phyloP scores from a whole-genome alignment of 2,797 vertebrate species.

The Sitta carolinensis region DNA sequence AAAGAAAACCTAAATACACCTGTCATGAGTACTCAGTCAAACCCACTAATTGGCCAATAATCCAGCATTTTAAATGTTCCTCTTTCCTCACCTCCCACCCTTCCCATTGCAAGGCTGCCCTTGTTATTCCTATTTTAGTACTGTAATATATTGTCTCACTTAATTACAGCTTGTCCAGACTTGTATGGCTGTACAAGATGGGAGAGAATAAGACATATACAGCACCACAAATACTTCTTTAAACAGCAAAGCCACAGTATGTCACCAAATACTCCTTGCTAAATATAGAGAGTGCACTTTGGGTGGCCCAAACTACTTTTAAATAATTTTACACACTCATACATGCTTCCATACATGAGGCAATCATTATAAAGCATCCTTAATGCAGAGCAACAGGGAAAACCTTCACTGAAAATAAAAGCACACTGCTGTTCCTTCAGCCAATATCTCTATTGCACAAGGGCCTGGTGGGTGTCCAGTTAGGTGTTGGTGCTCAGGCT shows the following conservation, averaged over 20 bases:
- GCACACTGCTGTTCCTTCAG: not conserved
- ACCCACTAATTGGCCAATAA: not conserved
- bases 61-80: not conserved
- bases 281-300: not conserved
- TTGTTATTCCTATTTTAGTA: not conserved
- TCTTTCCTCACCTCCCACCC: not conserved
- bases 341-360: not conserved
- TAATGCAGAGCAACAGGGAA: not conserved
- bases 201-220: not conserved
- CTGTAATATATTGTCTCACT: not conserved
- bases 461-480: not conserved
- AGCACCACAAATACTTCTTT: not conserved
- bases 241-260: not conserved
- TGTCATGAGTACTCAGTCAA: not conserved
- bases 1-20: not conserved
- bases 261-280: not conserved
- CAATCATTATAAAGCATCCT: not conserved
- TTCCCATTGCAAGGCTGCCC: not conserved
- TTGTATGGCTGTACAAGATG: not conserved
- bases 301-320: not conserved
- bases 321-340: not conserved
- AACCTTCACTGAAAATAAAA: not conserved
- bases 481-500: not conserved
- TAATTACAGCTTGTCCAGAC: constrained; percentile 1
- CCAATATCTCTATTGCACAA: not conserved